Conservation (phyloP, 2,113 vertebrate genomes). For the Eleginops maclovinus region DNA sequence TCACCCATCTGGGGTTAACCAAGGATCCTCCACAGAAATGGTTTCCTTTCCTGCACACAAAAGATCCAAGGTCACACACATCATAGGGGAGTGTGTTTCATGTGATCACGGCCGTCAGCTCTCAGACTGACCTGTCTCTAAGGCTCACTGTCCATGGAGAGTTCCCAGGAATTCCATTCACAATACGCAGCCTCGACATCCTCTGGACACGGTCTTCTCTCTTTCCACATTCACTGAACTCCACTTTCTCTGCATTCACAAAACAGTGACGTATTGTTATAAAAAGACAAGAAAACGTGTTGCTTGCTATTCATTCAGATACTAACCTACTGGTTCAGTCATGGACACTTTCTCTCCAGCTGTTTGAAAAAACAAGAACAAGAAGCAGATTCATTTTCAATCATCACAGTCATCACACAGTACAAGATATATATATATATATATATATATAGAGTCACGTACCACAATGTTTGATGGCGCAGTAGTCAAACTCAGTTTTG, state of each 20-base stretch:
- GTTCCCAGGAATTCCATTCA: constrained; percentile 90
- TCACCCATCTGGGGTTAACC: constrained; percentile 94
- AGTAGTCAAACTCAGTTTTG: constrained; percentile 95
- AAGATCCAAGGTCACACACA: constrained; percentile 42
- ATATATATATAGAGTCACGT: constrained; percentile 32
- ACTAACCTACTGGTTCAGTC: constrained; percentile 79
- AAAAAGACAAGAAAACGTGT: background rate
- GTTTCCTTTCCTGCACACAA: constrained; percentile 86
- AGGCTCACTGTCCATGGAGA: constrained; percentile 98
- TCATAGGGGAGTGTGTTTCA: constrained; percentile 1
- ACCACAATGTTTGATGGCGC: constrained; percentile 92
- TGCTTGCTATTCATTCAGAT: constrained; percentile 19
- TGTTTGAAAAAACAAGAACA: constrained; percentile 64
- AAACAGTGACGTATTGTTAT: background rate
- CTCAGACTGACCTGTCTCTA: constrained; percentile 87
- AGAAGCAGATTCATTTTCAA: constrained; percentile 43
- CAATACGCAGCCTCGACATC: constrained; percentile 76
- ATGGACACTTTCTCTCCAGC: constrained; percentile 82
- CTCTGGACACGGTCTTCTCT: constrained; percentile 77
- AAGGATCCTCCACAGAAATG: constrained; percentile 97
- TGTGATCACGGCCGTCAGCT: background rate
- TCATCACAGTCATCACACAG: constrained; percentile 1
- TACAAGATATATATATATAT: background rate
- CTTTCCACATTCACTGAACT: constrained; percentile 92
- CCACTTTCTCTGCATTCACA: constrained; percentile 79